A percentile compares a stretch with the other conserved stretches of the same genome.
Evolutionary conservation across 2,797 vertebrate species (phyloP).

Genomic region (Siniperca scherzeri): DNA sequence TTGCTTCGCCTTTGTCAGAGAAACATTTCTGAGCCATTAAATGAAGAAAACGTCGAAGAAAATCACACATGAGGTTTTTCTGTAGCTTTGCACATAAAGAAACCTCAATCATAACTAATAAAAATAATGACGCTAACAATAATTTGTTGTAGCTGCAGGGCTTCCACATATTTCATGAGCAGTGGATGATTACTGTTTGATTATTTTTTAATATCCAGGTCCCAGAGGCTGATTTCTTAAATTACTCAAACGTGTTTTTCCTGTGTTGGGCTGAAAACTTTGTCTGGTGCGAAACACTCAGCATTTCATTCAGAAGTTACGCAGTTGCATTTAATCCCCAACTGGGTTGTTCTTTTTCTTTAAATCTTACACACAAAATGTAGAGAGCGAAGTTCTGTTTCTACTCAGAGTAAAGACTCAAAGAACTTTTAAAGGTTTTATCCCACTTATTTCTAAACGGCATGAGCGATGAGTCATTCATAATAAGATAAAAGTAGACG

Average conservation of each 20-base stretch:
- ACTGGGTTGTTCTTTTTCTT: no score
- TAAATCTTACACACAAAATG: no score
- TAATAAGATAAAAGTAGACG: neutral
- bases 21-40: no score
- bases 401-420: neutral
- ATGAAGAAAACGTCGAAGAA: no score
- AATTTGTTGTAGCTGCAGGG: no score
- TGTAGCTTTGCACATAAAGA: no score
- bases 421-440: constrained; percentile 4
- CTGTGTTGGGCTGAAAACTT: neutral
- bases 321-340: no score
- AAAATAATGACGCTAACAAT: neutral
- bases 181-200: neutral
- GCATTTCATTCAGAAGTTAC: no score
- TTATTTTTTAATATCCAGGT: neutral
- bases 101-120: neutral
- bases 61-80: no score
- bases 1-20: no score
- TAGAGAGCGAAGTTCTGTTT: no score
- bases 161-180: neutral
- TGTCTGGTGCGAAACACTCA: neutral
- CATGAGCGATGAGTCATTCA: neutral
- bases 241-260: neutral
- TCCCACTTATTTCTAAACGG: neutral
- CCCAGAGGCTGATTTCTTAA: neutral